phyloP scores from a whole-genome alignment of 2,888 invertebrate species.

The Ophioninae sp. region DNA sequence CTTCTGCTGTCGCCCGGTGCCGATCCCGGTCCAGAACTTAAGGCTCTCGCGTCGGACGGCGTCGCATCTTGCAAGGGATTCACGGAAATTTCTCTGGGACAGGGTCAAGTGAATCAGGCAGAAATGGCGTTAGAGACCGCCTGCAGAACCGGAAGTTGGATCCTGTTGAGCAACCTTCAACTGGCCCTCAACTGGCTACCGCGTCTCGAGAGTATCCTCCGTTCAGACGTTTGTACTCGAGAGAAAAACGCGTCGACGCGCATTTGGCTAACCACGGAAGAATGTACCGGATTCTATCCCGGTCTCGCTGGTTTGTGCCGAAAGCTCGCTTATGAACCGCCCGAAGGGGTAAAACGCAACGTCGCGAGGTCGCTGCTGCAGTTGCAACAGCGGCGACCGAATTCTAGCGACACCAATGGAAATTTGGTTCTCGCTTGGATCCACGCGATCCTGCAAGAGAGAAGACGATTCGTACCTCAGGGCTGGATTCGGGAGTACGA shows the following conservation, averaged over 20 bases:
- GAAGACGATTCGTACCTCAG: slow-evolving; percentile 83
- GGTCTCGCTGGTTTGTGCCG: slow-evolving; percentile 77
- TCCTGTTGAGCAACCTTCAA: slow-evolving; percentile 78
- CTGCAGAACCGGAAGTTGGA: slow-evolving; percentile 80
- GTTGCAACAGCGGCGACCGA: slow-evolving; percentile 70
- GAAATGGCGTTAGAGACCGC: slow-evolving; percentile 79
- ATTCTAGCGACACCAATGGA: slow-evolving; percentile 79
- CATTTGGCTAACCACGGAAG: slow-evolving; percentile 78
- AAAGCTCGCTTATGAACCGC: slow-evolving; percentile 79
- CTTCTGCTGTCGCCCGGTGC: slow-evolving; percentile 94
- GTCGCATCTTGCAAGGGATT: slow-evolving; percentile 68
- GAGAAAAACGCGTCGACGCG: slow-evolving; percentile 71
- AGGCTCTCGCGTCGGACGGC: slow-evolving; percentile 84
- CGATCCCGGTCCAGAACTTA: slow-evolving; percentile 93
- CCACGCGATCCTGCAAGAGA: slow-evolving; percentile 95
- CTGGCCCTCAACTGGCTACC: slow-evolving; percentile 78
- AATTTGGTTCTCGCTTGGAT: slow-evolving; percentile 92
- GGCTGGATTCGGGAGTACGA: slow-evolving; percentile 96
- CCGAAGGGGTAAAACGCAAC: slow-evolving; percentile 79
- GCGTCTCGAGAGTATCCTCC: slow-evolving; percentile 75
- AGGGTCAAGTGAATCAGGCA: slow-evolving; percentile 86
- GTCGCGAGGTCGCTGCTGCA: slow-evolving; percentile 76
- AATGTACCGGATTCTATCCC: slow-evolving; percentile 76
- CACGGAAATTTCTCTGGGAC: slow-evolving; percentile 89
- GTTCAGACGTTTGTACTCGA: slow-evolving; percentile 74